phyloP scores from a whole-genome alignment of 2,113 vertebrate genomes.

The Prionailurus bengalensis region DNA sequence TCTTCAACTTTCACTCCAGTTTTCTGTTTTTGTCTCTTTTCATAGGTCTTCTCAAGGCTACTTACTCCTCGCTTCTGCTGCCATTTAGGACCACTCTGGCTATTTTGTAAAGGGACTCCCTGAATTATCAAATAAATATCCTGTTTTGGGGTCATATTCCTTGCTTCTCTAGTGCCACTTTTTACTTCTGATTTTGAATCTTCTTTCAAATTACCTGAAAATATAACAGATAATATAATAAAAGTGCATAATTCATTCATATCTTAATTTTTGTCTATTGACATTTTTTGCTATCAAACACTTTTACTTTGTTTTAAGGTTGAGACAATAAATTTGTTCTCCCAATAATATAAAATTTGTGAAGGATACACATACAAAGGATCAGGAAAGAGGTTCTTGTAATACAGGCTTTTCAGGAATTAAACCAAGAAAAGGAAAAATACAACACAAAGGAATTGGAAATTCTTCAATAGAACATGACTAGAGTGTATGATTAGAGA shows the following conservation, averaged over 20 bases:
- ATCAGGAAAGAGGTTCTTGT: background rate
- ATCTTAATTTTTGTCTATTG: background rate
- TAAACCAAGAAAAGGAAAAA: background rate
- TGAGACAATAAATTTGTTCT: background rate
- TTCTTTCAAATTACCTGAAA: slow-evolving; percentile 55
- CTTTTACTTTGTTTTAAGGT: slow-evolving; percentile 1
- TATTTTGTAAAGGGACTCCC: background rate
- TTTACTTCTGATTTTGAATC: background rate
- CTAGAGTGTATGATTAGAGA: background rate
- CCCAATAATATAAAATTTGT: slow-evolving; percentile 17
- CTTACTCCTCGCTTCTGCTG: background rate
- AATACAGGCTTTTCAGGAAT: background rate
- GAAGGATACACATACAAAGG: background rate
- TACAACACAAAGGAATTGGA: background rate
- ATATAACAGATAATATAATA: background rate
- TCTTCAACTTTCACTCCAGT: background rate
- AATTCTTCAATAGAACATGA: background rate
- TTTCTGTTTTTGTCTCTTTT: slow-evolving; percentile 9
- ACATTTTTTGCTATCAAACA: background rate
- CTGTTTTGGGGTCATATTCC: background rate
- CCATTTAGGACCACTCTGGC: background rate
- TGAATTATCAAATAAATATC: background rate
- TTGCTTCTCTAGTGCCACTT: background rate
- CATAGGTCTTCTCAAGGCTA: background rate
- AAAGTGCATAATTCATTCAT: background rate